Evolutionary conservation across 2,888 invertebrate species (phyloP).

Genomic region (Melieria picta): DNA sequence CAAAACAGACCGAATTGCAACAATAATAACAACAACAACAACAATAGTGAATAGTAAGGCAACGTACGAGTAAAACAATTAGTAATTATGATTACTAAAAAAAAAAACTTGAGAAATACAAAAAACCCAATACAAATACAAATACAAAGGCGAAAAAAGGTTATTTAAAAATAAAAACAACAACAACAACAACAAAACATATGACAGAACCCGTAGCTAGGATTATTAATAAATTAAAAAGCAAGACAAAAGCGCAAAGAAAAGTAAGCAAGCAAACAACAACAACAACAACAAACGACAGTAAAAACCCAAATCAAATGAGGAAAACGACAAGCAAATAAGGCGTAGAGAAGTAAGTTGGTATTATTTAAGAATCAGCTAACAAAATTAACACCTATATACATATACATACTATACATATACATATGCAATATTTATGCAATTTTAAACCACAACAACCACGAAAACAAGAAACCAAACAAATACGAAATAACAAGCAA

Average conservation of each 20-base stretch:
- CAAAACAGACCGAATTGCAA: slow-evolving; percentile 11
- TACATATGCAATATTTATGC: slow-evolving; percentile 34
- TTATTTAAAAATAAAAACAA: background rate
- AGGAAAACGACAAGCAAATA: slow-evolving; percentile 11
- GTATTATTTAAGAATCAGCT: too few species aligned
- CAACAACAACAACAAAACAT: slow-evolving; percentile 5
- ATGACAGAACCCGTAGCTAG: slow-evolving; percentile 40
- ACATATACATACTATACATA: slow-evolving; percentile 50
- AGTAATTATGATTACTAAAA: slow-evolving; percentile 13
- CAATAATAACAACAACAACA: background rate
- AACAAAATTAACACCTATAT: slow-evolving; percentile 43
- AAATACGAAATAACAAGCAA: slow-evolving; percentile 1
- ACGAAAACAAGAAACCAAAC: slow-evolving; percentile 4
- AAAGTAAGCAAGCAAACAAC: slow-evolving; percentile 1
- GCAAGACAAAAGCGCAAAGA: slow-evolving; percentile 18
- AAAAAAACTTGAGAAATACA: slow-evolving; percentile 13
- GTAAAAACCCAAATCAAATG: slow-evolving; percentile 2
- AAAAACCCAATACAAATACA: slow-evolving; percentile 26
- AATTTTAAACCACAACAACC: slow-evolving; percentile 28
- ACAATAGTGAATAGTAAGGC: slow-evolving; percentile 1
- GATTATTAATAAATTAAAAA: slow-evolving; percentile 38
- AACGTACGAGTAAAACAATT: slow-evolving; percentile 4
- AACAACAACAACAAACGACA: slow-evolving; percentile 10
- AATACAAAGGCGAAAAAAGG: background rate
- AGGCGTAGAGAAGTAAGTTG: too few species aligned